Base-by-base conservation (phyloP, 2,797 vertebrate genomes). In the Falco berigora region DNA sequence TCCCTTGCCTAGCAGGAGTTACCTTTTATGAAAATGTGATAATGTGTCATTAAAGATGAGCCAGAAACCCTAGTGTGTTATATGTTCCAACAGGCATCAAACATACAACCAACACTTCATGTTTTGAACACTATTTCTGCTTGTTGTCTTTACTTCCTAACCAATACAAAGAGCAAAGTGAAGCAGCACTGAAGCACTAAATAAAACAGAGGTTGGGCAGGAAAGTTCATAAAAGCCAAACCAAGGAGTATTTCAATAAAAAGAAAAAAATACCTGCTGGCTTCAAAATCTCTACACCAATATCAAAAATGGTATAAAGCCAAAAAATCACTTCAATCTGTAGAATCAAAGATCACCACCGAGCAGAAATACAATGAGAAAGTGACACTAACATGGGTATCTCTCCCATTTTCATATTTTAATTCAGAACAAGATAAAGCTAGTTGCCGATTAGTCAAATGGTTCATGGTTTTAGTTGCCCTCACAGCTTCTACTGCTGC, bases 141-240 rank as follows among this genome's bases (percentile, higher is more conserved):
- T 87, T 94, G 75, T 86, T 94, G 75, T 62, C 86, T 93, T 90
- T 61, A 47, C 78, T 95, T 97, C 86, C 96, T 93, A 91, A 81
- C 24, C n/a, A 38, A 83, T 11, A 90, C 74, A 78, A 78, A 97
- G 86, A 88, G 42, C 76, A 95, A 64, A 69, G 74, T 58, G 73
- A 77, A 38, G 13, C 64, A 80, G 56, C 69, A 77, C 47, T 44
- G 15, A 95, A 86, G 44, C 34, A 66, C 64, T 94, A 78, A 72
- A 56, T 40, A 64, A 55, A 38, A 74, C 13, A 77, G 53, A 75
- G 28, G 19, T 7, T 58, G 36, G 18, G 25, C 15, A 1, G 5
- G n/a, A 28, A 73, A 74, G 24, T 44, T 42, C 3, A 2, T 14
- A 50, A 63, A 56, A 83, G 46, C 11, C 40, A 89, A 93, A 89